Conservation (phyloP, 2,797 vertebrate species). For the Alfaro cultratus region DNA sequence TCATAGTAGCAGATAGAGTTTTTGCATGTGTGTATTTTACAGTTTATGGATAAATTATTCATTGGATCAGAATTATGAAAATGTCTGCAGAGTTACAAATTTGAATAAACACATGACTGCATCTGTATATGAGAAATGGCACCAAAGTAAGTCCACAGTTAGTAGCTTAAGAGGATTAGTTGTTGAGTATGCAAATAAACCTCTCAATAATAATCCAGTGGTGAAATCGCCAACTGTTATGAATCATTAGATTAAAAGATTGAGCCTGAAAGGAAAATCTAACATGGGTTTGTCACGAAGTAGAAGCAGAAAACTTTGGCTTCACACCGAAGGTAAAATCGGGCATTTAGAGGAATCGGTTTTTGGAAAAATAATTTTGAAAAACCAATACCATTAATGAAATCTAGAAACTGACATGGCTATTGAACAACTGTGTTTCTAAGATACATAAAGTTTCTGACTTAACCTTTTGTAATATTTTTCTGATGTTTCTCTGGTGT, state of each 20-base stretch:
- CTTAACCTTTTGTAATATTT: neutral
- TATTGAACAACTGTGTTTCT: too few relatives aligned
- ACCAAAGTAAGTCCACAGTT: slow-evolving; percentile 8
- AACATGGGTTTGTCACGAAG: neutral
- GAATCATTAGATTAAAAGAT: slow-evolving; percentile 15
- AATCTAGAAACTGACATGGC: neutral
- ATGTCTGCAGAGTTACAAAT: slow-evolving; percentile 22
- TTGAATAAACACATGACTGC: slow-evolving; percentile 21
- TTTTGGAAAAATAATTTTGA: neutral
- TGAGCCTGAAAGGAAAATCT: slow-evolving; percentile 12
- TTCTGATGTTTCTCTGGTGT: neutral
- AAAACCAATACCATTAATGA: neutral
- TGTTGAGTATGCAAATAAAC: slow-evolving; percentile 34
- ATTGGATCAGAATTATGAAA: slow-evolving; percentile 9
- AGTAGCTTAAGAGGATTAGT: slow-evolving; percentile 35
- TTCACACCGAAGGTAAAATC: neutral
- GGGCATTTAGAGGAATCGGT: neutral
- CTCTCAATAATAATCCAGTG: slow-evolving; percentile 43
- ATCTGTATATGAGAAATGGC: slow-evolving; percentile 9
- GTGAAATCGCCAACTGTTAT: slow-evolving; percentile 13
- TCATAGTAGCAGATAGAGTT: neutral
- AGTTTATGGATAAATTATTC: slow-evolving; percentile 6
- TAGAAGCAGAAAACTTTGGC: neutral
- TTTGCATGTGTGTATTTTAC: neutral
- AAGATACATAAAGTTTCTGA: neutral